Base-by-base conservation (phyloP, 2,113 vertebrate genomes). In the Illadopsis cleaveri region DNA sequence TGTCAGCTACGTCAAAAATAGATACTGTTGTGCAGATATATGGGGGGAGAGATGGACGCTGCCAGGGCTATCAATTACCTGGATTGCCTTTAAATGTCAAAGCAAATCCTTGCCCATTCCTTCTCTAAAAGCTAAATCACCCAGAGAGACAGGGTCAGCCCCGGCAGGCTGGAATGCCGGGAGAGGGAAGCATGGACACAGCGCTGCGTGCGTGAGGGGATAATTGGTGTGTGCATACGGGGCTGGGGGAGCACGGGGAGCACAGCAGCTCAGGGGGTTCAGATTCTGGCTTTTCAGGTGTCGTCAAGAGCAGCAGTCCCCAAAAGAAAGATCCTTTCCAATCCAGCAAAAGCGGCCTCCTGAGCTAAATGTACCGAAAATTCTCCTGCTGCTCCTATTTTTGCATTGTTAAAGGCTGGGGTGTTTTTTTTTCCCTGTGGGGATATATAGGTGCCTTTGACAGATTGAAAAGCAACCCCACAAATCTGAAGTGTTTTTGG, bases 31-130 rank as follows among this genome's bases (percentile, higher is more conserved):
- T 89, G 89, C 97, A 98, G 98, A 98, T 98, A 97, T 98, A 98
- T 98, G 98, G 98, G 75, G 88, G 92, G 97, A 96, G 98, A 97
- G 97, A 97, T 97, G 98, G 98, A 97, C 65, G 85, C 97, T 94
- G 94, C 95, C 96, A 97, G 96, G 76, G 96, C 97, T 98, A 98
- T 98, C 95, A 94, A 97, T 98, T 98, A 98, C 98, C 97, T 96
- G 97, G 98, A 98, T 98, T 98, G 98, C 98, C 98, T 98, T 98
- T 98, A 98, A 98, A 98, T 78, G 98, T 98, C 98, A 98, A 97
- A 97, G 98, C 98, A 98, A 98, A 98, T 98, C 98, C 97, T 98
- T 97, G 92, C 89, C 97, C 97, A 94, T 98, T 97, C 97, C 97
- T 98, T 98, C 98, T 98, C 97, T 30, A 96, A 96, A 97, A 97